These are phyloP conservation scores for Panzeria rudis DNA, from an alignment of 2,888 invertebrate genomes.

Conservation along the genomic window DNA sequence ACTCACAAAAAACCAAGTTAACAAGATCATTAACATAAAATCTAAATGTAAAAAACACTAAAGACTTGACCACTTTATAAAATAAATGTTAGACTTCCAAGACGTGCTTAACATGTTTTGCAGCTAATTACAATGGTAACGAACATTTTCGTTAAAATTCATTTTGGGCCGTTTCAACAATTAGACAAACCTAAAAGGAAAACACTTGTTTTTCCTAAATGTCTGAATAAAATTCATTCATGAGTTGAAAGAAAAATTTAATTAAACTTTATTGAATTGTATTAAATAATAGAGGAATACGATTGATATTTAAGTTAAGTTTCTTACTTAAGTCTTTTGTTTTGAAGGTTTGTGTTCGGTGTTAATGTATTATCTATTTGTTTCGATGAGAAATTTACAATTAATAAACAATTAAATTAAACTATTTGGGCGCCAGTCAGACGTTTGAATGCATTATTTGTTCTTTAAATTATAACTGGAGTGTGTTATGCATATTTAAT, in stretches of 20 bases:
- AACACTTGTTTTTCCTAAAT: constrained; percentile 67
- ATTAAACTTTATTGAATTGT: constrained; percentile 22
- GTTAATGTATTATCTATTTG: constrained; percentile 17
- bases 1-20: constrained; percentile 73
- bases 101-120: constrained; percentile 66
- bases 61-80: constrained; percentile 76
- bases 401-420: constrained; percentile 79
- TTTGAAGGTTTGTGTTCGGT: neutral
- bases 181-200: constrained; percentile 29
- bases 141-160: neutral
- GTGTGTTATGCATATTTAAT: constrained; percentile 70
- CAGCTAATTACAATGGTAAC: constrained; percentile 70
- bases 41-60: constrained; percentile 28
- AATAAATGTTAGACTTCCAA: constrained; percentile 76
- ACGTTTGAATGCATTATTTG: constrained; percentile 79
- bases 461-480: constrained; percentile 71
- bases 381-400: constrained; percentile 66
- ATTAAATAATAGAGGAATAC: constrained; percentile 2
- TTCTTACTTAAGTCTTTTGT: constrained; percentile 47
- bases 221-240: constrained; percentile 53
- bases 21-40: constrained; percentile 75
- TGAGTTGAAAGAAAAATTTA: constrained; percentile 6
- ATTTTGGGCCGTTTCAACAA: neutral
- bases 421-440: constrained; percentile 79
- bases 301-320: neutral